Conservation (phyloP, 2,113 vertebrate genomes). For the Leptosomus discolor region DNA sequence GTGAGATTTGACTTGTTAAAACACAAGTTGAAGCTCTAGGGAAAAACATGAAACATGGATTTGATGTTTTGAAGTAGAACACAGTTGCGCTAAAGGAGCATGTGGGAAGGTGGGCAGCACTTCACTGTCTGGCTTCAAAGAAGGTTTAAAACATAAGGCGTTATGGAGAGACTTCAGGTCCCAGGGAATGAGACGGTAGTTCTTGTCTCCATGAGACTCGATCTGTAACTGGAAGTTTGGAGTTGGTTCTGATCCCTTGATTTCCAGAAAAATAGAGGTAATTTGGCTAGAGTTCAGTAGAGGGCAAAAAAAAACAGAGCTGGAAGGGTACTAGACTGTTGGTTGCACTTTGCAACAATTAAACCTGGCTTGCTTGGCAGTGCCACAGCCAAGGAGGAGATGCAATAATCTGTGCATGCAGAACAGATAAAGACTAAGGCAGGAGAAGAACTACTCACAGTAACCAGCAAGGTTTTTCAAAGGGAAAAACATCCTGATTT, state of each 20-base stretch:
- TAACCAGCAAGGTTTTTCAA: background rate
- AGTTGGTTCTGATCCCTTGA: background rate
- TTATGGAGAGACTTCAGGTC: background rate
- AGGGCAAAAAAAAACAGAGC: background rate
- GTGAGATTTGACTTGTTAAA: slow-evolving; percentile 56
- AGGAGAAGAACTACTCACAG: background rate
- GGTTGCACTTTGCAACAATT: background rate
- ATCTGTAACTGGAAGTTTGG: background rate
- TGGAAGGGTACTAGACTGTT: background rate
- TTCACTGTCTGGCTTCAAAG: slow-evolving; percentile 34
- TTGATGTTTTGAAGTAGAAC: slow-evolving; percentile 54
- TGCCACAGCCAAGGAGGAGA: background rate
- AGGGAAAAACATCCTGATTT: background rate
- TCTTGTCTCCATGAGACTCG: background rate
- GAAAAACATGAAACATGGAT: slow-evolving; percentile 55
- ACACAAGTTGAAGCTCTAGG: slow-evolving; percentile 43
- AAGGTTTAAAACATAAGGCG: background rate
- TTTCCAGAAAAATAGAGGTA: background rate
- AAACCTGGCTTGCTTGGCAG: background rate
- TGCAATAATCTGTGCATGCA: background rate
- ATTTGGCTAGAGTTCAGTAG: background rate
- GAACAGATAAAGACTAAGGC: background rate
- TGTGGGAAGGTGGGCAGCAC: background rate
- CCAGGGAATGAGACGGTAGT: background rate
- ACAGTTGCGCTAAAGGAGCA: background rate